Conservation (phyloP, 64 coral and sea anemone genomes). For the Porites lutea region DNA sequence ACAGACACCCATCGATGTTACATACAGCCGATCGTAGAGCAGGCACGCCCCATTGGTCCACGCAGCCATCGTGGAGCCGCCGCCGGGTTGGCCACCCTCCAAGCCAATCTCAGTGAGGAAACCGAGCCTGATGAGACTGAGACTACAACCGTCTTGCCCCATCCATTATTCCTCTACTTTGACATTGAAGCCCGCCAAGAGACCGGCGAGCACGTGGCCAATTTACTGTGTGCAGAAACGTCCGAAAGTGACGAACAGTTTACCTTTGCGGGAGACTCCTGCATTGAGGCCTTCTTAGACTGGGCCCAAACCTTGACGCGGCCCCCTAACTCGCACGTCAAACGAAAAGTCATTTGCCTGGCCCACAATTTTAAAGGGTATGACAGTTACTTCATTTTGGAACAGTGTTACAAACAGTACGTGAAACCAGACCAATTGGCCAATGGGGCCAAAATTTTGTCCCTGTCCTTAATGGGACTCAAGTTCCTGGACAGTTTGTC, state of each 20-base stretch:
- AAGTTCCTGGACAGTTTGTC: slow-evolving; percentile 34
- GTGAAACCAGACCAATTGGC: not conserved
- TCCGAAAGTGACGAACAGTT: not conserved
- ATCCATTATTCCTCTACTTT: not conserved
- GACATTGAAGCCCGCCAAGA: slow-evolving; percentile 1
- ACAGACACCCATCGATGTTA: no score
- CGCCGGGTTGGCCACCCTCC: no score
- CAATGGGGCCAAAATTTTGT: slow-evolving; percentile 10
- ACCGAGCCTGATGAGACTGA: no score
- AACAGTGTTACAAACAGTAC: not conserved
- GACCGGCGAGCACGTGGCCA: not conserved
- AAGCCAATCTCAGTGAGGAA: not conserved
- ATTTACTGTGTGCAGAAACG: not conserved
- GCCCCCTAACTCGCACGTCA: not conserved
- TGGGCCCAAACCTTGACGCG: not conserved
- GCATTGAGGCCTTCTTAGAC: not conserved
- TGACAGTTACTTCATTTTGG: not conserved
- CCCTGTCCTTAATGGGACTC: no score
- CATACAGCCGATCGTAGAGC: no score
- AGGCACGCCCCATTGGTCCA: no score
- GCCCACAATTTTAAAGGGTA: not conserved
- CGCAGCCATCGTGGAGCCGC: no score
- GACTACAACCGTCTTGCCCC: not conserved
- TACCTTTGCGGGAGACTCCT: not conserved
- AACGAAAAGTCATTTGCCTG: not conserved